Evolutionary conservation across 2,888 invertebrate species (phyloP), one percentile per base, ranked within the genome.

Genomic region (Harpalus rufipes): DNA sequence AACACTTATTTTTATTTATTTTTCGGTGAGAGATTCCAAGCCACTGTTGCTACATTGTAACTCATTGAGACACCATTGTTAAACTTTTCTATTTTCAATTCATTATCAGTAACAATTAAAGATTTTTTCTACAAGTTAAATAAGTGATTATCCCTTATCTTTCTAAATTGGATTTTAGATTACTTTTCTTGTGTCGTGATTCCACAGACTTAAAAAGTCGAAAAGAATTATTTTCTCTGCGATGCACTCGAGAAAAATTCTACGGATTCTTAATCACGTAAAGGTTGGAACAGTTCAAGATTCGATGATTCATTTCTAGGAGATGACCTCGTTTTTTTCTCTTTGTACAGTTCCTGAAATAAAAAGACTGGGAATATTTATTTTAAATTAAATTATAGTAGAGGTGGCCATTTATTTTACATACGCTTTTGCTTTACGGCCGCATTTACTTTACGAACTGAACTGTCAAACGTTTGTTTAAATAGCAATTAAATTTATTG

Each of bases 161-260:
- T 58, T 25, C 78, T 78, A 78, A 78, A 78, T 78, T 78, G 78
- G 78, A 78, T 78, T 78, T 78, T 78, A 78, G 58, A 78, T 78
- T 78, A 78, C 56, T 78, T 78, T 78, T 56, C 58, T 76, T 56
- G 25, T 78, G 21, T 32, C 21, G 78, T 32, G 58, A 78, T 51
- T 78, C 32, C 32, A 21, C 25, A 10, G 78, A n/a, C 51, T 51
- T 44, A 18, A 74, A 51, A 78, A 14, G 78, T 78, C 78, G 58
- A 58, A 74, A 74, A 78, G 78, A 78, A 78, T 78, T 78, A 78
- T 78, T 78, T 56, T 56, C 78, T 25, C 32, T 32, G 56, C 58
- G 78, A 56, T 58, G 56, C 58, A 78, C 78, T 78, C 56, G 21
- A 7, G 58, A 56, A 32, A 58, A 56, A 12, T 58, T 58, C 12